Base-by-base conservation (phyloP, 2,888 invertebrate species). In the Hermaeophaga mercurialis region DNA sequence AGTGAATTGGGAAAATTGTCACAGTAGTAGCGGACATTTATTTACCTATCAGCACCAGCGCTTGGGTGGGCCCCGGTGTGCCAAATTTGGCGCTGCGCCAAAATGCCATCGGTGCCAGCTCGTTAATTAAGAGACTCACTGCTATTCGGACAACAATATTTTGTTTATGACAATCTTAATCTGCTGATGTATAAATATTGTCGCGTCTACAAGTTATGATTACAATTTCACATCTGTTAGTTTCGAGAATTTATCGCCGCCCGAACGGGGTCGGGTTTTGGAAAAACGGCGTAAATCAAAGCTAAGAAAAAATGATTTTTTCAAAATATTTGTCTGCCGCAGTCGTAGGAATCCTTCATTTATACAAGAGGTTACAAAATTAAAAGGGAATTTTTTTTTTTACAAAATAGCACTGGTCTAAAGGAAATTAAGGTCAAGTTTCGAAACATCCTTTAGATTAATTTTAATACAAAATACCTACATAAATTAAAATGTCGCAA, bases 61-160 rank as follows among this genome's bases (percentile, higher is more conserved):
- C 56, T 63, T 70, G 71, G 71, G 73, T 73, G 73, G 72, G 68
- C 72, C 63, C 66, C 9, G 44, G 8, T 19, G 18, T 19, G 8
- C 34, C 26, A 19, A 12, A 17, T 12, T 31, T 53, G 57, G 57
- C 43, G 3, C 1, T 2, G 2, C 4, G 47, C 57, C 57, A 57
- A 63, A 63, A 64, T 26, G 63, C 67, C 69, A n/a, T 68, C 63
- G 70, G 66, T 64, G 65, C 67, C 66, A 44, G 65, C 58, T 61
- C 65, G 73, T 71, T 74, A 74, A 75, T 75, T 76, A 74, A 76
- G 74, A 74, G 72, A 74, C 75, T 68, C 74, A n/a, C n/a, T n/a
- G n/a, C 69, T 68, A 70, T 74, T 74, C 69, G 72, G 73, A 70
- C 67, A 69, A 69, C 72, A 67, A 72, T 71, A 72, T 73, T 73